Evolutionary conservation across 2,888 invertebrate species (phyloP), one percentile per base, ranked within the genome.

Genomic region (Eurytoma adleriae): DNA sequence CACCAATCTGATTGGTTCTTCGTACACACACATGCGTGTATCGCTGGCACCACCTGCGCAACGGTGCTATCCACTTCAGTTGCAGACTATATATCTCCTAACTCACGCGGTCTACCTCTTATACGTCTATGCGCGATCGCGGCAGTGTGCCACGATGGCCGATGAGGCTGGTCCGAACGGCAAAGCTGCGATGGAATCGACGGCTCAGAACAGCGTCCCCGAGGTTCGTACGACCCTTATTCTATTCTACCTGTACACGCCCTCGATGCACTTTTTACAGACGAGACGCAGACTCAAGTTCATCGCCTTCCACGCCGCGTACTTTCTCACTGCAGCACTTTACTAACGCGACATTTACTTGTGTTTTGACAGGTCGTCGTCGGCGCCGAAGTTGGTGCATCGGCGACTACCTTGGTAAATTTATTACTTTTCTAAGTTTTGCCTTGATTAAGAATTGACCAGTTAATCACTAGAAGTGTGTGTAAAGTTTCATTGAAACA

Each of bases 141-240:
- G 20, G 30, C 7, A 40, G 56, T 52, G 18, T 90, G 90, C 90
- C 89, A 90, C 90, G 90, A 90, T 90, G 90, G 90, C 90, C 86
- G 90, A 90, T 84, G 88, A 87, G 86, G 83, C 87, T 85, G 88
- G 87, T 85, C 84, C 59, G 20, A 88, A 86, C 87, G 88, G 88
- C 82, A 87, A 86, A 50, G 12, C 24, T 82, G 85, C 86, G 85
- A 90, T 90, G 90, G 89, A 89, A 86, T 87, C 84, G 86, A 84
- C 86, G 85, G 83, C 86, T 81, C 86, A 86, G 84, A 87, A 87
- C 80, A 86, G 62, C 59, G 12, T 87, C 73, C 84, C 86, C 64
- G 89, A 90, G 90, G 90, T 90, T 80, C 62, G 83, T 85, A 81
- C 66, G 62, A 13, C 16, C 3, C 18, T 18, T 24, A 40, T 7